A percentile compares a stretch with the other conserved stretches of the same genome.
Conservation (phyloP, 2,113 vertebrate genomes). For the Nesogale talazaci region DNA sequence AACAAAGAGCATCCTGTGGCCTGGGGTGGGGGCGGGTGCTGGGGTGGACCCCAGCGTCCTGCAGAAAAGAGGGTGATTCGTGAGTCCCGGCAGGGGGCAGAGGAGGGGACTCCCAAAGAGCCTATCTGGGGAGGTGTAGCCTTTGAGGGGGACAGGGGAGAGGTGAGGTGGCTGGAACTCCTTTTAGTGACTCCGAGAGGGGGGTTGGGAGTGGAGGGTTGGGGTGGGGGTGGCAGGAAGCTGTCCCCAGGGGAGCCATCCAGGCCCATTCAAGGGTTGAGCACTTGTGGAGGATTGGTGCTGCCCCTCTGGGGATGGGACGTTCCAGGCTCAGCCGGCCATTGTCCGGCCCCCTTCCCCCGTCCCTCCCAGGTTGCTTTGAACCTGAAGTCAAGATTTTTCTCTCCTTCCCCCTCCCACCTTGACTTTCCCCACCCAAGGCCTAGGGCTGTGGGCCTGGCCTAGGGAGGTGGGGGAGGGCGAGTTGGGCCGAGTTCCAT, state of each 20-base stretch:
- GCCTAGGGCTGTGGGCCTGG: conserved; percentile 57
- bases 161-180: conserved; percentile 7
- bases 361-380: conserved; percentile 75
- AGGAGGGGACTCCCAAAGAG: no score
- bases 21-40: neutral
- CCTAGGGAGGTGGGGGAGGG: conserved; percentile 40
- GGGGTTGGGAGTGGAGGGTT: conserved; percentile 53
- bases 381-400: conserved; percentile 78
- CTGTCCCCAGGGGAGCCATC: conserved; percentile 82
- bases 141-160: conserved; percentile 34
- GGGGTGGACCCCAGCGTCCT: neutral
- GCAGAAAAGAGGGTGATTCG: conserved; percentile 24
- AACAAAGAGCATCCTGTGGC: neutral
- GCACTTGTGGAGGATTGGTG: conserved; percentile 81
- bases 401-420: conserved; percentile 19
- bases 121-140: conserved; percentile 34
- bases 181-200: conserved; percentile 33
- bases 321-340: conserved; percentile 80
- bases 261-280: conserved; percentile 78
- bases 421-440: conserved; percentile 66
- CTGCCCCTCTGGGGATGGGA: conserved; percentile 81
- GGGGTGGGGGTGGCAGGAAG: conserved; percentile 75
- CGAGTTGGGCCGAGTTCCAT: neutral
- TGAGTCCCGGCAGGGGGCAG: neutral
- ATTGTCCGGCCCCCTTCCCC: conserved; percentile 78